Conservation (phyloP, 1,140 invertebrate genomes). For the Phocides pigmalion region DNA sequence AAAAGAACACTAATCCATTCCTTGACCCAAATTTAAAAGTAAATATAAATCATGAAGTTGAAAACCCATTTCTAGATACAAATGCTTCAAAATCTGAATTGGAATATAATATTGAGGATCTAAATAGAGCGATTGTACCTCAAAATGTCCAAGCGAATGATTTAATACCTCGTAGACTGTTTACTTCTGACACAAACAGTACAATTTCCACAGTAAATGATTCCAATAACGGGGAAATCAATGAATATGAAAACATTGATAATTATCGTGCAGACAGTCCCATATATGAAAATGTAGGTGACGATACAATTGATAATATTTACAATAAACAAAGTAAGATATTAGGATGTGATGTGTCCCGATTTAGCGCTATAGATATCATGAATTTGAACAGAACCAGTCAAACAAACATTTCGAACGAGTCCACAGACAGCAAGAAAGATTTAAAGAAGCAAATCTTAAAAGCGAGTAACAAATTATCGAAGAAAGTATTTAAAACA, state of each 20-base stretch:
- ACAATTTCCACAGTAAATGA: conserved; percentile 75
- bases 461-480: conserved; percentile 74
- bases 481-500: conserved; percentile 78
- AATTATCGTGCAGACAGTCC: conserved; percentile 67
- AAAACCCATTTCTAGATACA: conserved; percentile 65
- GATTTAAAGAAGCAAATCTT: conserved; percentile 63
- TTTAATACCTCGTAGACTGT: conserved; percentile 71
- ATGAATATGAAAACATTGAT: conserved; percentile 76
- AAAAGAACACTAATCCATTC: conserved; percentile 78
- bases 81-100: conserved; percentile 49
- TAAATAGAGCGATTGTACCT: conserved; percentile 44
- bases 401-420: conserved; percentile 57
- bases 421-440: conserved; percentile 67
- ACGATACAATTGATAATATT: conserved; percentile 47
- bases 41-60: conserved; percentile 32
- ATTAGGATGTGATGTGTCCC: conserved; percentile 75
- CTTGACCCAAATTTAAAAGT: conserved; percentile 63
- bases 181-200: conserved; percentile 71
- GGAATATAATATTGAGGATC: conserved; percentile 58
- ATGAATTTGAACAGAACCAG: conserved; percentile 71
- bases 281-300: conserved; percentile 71
- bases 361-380: conserved; percentile 75
- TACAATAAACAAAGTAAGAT: conserved; percentile 82
- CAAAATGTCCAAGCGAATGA: conserved; percentile 32
- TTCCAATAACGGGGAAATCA: conserved; percentile 48